These are phyloP conservation scores for Mormyrops attenuatus DNA, from an alignment of 2,797 vertebrate species.

Conservation along the genomic window DNA sequence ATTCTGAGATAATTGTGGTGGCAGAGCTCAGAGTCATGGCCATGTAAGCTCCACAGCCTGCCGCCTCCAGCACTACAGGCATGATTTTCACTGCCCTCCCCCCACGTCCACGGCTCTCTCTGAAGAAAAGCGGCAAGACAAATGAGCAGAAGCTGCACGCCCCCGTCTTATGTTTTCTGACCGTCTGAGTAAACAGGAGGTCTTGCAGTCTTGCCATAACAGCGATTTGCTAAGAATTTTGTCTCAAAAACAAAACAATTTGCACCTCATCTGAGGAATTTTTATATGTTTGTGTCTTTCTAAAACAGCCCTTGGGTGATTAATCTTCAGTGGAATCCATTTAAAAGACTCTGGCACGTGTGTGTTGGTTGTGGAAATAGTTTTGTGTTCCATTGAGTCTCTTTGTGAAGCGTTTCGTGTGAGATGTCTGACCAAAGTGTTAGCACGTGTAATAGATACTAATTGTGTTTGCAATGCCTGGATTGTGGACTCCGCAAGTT, in stretches of 20 bases:
- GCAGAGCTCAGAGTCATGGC: not conserved
- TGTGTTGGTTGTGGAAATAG: not conserved
- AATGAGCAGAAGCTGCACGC: not conserved
- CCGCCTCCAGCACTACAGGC: not conserved
- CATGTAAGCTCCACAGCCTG: not conserved
- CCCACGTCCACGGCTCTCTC: not conserved
- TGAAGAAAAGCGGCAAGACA: slow-evolving; percentile 4
- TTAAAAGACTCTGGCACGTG: slow-evolving; percentile 4
- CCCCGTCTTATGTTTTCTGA: not conserved
- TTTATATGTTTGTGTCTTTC: slow-evolving; percentile 13
- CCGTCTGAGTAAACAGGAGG: slow-evolving; percentile 16
- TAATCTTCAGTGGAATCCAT: not conserved
- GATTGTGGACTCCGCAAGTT: not conserved
- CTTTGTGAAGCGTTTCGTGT: not conserved
- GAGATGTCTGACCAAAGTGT: not conserved
- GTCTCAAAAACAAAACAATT: slow-evolving; percentile 19
- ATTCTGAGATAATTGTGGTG: slow-evolving; percentile 15
- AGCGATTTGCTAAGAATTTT: not conserved
- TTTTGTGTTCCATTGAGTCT: not conserved
- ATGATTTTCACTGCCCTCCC: not conserved
- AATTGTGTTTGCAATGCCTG: slow-evolving; percentile 5
- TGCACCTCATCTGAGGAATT: slow-evolving; percentile 13
- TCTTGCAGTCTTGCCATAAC: not conserved
- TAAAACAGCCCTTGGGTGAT: slow-evolving; percentile 18
- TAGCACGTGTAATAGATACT: slow-evolving; percentile 19